These are phyloP conservation scores for Myathropa florea DNA, from an alignment of 2,888 invertebrate species.

Conservation along the genomic window DNA sequence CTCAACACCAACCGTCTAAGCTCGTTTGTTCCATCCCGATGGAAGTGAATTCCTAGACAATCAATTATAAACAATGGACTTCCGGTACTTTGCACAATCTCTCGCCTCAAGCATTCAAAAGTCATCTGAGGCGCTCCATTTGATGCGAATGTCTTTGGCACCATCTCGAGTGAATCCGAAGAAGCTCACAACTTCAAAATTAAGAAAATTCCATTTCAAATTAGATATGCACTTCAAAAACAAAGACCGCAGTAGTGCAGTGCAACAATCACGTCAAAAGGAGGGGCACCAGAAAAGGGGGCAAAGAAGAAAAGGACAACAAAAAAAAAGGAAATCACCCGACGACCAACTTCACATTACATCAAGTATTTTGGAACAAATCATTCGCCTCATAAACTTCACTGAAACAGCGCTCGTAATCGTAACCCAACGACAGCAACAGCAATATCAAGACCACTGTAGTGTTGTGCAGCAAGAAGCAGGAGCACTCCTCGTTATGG, in stretches of 20 bases:
- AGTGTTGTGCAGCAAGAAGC: not conserved
- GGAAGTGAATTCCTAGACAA: not conserved
- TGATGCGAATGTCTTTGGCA: not conserved
- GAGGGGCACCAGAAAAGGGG: not conserved
- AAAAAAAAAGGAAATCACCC: not conserved
- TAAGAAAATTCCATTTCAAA: constrained; percentile 51
- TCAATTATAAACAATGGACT: not conserved
- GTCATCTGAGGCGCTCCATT: not conserved
- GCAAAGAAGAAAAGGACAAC: not conserved
- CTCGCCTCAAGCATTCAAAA: not conserved
- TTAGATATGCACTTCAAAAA: constrained; percentile 45
- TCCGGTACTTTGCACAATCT: not conserved
- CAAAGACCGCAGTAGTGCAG: not conserved
- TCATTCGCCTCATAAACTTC: constrained; percentile 69
- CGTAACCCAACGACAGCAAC: constrained; percentile 41
- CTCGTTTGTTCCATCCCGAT: not conserved
- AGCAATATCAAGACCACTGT: constrained; percentile 11
- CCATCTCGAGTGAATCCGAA: constrained; percentile 42
- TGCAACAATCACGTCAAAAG: not conserved
- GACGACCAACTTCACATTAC: constrained; percentile 49
- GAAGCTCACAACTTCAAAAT: constrained; percentile 52
- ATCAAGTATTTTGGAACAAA: constrained; percentile 66
- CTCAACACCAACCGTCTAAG: not conserved
- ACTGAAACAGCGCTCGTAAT: constrained; percentile 64
- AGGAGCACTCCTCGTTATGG: constrained; percentile 10